Conservation (phyloP, 2,888 invertebrate genomes). For the Caenorhabditis virilis region DNA sequence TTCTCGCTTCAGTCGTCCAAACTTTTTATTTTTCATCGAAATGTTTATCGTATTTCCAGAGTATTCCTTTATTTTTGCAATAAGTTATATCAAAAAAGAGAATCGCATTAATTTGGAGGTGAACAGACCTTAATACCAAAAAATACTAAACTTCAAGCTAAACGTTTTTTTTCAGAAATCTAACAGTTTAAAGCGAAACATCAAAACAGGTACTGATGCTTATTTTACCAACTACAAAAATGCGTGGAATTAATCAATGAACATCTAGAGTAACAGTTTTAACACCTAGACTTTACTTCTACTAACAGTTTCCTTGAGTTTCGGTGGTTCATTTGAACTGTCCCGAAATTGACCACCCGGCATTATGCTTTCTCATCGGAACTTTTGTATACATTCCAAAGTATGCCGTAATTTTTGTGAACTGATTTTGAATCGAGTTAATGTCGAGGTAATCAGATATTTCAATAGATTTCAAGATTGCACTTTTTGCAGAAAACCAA, state of each 20-base stretch:
- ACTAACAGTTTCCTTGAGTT: constrained; percentile 2
- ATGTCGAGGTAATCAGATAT: no score
- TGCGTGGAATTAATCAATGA: constrained; percentile 1
- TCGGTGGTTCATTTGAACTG: neutral
- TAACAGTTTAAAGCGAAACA: constrained; percentile 5
- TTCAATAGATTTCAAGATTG: no score
- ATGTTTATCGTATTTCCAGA: constrained; percentile 12
- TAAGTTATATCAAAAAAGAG: constrained; percentile 11
- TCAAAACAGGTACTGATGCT: constrained; percentile 4
- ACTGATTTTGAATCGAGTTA: no score
- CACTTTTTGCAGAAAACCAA: no score
- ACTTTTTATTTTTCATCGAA: constrained; percentile 13
- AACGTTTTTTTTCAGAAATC: neutral
- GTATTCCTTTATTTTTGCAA: constrained; percentile 8
- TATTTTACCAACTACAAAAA: constrained; percentile 10
- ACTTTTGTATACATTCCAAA: no score
- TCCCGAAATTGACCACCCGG: neutral
- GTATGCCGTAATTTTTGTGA: no score
- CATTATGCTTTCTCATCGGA: no score
- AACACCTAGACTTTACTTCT: no score
- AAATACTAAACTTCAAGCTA: no score
- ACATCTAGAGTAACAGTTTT: no score
- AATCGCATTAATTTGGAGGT: constrained; percentile 9
- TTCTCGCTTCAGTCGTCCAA: constrained; percentile 6
- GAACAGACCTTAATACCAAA: no score